Conservation (phyloP, 2,797 vertebrate species). For the Cheirogaleus major region DNA sequence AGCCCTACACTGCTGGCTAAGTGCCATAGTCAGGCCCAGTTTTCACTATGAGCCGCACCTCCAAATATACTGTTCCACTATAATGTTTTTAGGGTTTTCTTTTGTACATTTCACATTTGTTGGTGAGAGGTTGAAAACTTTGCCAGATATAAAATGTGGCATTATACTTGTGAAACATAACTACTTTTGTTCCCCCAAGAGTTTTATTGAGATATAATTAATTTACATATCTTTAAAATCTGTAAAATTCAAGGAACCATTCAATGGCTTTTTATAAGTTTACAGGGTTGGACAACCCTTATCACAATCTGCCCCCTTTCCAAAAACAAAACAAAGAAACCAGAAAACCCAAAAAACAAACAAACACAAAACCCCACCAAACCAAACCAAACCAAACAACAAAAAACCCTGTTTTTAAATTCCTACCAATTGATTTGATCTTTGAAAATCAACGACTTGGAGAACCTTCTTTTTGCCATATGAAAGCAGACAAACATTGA, state of each 20-base stretch:
- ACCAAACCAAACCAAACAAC: not conserved
- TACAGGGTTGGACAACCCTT: not conserved
- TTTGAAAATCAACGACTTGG: conserved; percentile 45
- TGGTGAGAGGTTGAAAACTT: conserved; percentile 43
- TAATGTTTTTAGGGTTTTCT: conserved; percentile 50
- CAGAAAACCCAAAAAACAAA: not conserved
- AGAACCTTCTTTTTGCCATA: not conserved
- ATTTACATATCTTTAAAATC: not conserved
- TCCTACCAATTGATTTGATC: conserved; percentile 41
- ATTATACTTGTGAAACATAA: not conserved
- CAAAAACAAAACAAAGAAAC: too few relatives aligned
- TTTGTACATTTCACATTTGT: conserved; percentile 11
- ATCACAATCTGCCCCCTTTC: not conserved
- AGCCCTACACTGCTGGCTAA: not conserved
- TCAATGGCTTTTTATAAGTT: not conserved
- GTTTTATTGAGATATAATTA: not conserved
- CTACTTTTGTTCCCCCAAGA: not conserved
- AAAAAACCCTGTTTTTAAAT: conserved; percentile 16
- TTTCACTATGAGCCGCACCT: conserved; percentile 21
- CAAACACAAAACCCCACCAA: not conserved
- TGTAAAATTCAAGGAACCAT: not conserved
- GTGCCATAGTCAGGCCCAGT: not conserved
- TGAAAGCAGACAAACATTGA: conserved; percentile 31
- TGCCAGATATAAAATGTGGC: not conserved
- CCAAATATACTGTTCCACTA: not conserved